Conservation (phyloP, 2,113 vertebrate genomes). For the Propithecus coquereli region DNA sequence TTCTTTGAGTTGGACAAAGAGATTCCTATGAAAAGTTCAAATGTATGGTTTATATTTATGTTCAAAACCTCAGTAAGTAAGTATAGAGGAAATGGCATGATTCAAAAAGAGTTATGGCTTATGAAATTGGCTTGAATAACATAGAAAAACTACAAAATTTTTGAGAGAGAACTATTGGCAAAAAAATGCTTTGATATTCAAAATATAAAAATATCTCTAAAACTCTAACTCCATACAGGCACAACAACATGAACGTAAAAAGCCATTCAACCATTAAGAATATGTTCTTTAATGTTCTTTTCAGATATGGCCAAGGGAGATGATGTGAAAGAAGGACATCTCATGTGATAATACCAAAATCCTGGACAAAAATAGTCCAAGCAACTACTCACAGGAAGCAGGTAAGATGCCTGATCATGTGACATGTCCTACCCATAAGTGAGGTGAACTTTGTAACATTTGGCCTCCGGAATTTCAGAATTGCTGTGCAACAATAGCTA, state of each 20-base stretch:
- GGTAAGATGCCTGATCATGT: neutral
- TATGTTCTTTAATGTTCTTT: neutral
- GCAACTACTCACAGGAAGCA: neutral
- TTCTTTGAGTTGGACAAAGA: neutral
- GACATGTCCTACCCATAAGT: neutral
- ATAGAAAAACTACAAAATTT: neutral
- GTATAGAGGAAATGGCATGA: neutral
- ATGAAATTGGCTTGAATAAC: neutral
- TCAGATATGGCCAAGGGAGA: neutral
- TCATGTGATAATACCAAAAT: neutral
- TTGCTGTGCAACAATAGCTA: neutral
- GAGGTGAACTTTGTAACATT: neutral
- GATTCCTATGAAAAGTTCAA: neutral
- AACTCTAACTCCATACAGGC: neutral
- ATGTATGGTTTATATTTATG: neutral
- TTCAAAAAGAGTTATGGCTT: neutral
- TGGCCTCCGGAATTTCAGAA: neutral
- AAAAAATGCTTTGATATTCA: neutral
- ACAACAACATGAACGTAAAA: neutral
- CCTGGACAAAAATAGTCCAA: neutral
- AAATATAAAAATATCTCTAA: neutral
- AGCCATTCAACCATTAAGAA: neutral
- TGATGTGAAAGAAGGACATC: neutral
- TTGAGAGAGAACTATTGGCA: neutral
- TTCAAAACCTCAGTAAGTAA: neutral